phyloP scores from a whole-genome alignment of 2,113 vertebrate species.

The Callipepla californica region DNA sequence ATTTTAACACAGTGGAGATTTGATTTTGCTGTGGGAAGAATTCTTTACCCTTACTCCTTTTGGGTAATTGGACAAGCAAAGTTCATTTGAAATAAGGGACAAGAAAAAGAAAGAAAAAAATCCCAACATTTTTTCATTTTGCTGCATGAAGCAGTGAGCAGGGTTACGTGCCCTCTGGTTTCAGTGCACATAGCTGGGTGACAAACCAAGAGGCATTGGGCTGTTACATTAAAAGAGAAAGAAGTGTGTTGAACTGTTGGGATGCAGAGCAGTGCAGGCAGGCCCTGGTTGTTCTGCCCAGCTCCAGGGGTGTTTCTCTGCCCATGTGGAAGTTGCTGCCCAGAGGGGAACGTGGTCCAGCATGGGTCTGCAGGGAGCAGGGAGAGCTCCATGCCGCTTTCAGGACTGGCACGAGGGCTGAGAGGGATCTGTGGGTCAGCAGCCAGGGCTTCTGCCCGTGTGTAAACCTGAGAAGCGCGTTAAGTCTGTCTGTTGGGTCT shows the following conservation, averaged over 20 bases:
- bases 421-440: not conserved
- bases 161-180: not conserved
- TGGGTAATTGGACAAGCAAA: slow-evolving; percentile 33
- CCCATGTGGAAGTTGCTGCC: too few species aligned
- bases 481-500: not conserved
- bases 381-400: not conserved
- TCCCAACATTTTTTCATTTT: not conserved
- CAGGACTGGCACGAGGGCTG: not conserved
- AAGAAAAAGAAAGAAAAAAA: not conserved
- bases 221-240: not conserved
- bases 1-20: slow-evolving; percentile 61
- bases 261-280: accelerated
- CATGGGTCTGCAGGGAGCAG: too few species aligned
- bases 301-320: too few species aligned
- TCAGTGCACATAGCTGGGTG: not conserved
- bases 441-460: not conserved
- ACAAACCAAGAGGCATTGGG: not conserved
- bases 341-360: too few species aligned
- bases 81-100: not conserved
- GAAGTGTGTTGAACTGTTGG: accelerated
- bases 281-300: not conserved
- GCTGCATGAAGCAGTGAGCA: not conserved
- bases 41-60: slow-evolving; percentile 5
- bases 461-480: not conserved
- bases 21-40: slow-evolving; percentile 46